A percentile compares a stretch with the other conserved stretches of the same genome.
These are phyloP conservation scores for Elysia crispata DNA, from an alignment of 2,888 invertebrate species.

Conservation along the genomic window DNA sequence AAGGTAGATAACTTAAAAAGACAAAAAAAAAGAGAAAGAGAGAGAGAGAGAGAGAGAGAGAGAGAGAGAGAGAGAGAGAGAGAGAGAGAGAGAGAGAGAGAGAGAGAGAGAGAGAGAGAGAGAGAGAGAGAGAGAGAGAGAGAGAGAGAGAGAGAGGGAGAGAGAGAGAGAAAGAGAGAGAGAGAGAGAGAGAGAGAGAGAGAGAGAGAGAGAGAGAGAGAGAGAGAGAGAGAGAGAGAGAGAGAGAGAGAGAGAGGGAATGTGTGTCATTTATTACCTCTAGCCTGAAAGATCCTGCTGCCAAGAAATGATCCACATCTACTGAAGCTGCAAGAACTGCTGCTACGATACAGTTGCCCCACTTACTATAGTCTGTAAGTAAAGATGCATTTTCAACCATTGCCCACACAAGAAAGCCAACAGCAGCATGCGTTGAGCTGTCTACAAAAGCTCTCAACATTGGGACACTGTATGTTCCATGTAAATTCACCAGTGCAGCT, in stretches of 20 bases:
- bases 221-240: slow-evolving; percentile 28
- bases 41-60: no score
- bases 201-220: slow-evolving; percentile 7
- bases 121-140: no score
- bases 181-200: background rate
- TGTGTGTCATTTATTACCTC: slow-evolving; percentile 39
- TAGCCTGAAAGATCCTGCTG: slow-evolving; percentile 50
- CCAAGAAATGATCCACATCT: slow-evolving; percentile 54
- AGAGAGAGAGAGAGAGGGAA: slow-evolving; percentile 20
- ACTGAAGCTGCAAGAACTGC: slow-evolving; percentile 45
- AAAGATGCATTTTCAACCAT: slow-evolving; percentile 43
- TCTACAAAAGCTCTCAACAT: slow-evolving; percentile 47
- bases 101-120: slow-evolving; percentile 2
- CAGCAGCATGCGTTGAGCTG: slow-evolving; percentile 51
- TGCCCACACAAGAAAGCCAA: slow-evolving; percentile 53
- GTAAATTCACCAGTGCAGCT: background rate
- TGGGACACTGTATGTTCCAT: slow-evolving; percentile 16
- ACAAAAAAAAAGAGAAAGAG: background rate
- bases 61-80: no score
- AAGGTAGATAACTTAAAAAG: no score
- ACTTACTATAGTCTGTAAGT: slow-evolving; percentile 14
- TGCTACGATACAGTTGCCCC: slow-evolving; percentile 47
- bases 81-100: no score
- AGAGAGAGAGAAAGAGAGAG: slow-evolving; percentile 14
- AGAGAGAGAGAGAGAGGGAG: background rate